Conservation (phyloP, 2,113 vertebrate genomes). For the Paratilapia polleni region DNA sequence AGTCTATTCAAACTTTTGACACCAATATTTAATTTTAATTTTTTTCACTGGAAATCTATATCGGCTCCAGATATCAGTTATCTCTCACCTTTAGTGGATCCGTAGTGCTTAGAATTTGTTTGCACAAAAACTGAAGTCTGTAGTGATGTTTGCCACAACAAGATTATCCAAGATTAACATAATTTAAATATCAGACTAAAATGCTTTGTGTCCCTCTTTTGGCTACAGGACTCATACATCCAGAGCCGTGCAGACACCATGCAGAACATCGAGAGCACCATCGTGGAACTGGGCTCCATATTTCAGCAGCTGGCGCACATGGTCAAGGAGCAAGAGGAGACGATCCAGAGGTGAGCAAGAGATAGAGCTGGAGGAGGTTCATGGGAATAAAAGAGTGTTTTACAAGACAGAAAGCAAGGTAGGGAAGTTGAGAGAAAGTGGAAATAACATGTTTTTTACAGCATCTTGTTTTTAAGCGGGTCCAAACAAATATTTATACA, state of each 20-base stretch:
- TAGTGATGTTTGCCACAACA: background rate
- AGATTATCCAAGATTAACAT: background rate
- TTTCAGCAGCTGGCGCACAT: constrained; percentile 94
- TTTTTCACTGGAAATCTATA: no score
- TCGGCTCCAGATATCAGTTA: no score
- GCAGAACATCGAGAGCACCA: constrained; percentile 95
- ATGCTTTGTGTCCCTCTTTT: background rate
- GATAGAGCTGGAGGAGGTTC: background rate
- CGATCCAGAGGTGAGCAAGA: constrained; percentile 86
- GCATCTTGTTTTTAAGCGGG: background rate
- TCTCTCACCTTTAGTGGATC: no score
- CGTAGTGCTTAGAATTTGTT: no score
- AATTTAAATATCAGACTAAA: background rate
- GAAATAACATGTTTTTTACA: background rate
- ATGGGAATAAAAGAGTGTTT: background rate
- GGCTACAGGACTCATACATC: constrained; percentile 88
- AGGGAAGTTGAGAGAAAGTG: no score
- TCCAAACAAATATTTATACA: no score
- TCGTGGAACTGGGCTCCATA: constrained; percentile 92
- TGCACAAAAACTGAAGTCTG: background rate
- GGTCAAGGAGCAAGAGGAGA: constrained; percentile 95
- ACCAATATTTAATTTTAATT: no score
- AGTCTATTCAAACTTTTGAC: no score
- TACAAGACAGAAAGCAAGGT: background rate
- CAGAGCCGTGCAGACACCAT: constrained; percentile 93